Evolutionary conservation across 1,140 invertebrate species (phyloP).

Genomic region (Parapsyche elsis): DNA sequence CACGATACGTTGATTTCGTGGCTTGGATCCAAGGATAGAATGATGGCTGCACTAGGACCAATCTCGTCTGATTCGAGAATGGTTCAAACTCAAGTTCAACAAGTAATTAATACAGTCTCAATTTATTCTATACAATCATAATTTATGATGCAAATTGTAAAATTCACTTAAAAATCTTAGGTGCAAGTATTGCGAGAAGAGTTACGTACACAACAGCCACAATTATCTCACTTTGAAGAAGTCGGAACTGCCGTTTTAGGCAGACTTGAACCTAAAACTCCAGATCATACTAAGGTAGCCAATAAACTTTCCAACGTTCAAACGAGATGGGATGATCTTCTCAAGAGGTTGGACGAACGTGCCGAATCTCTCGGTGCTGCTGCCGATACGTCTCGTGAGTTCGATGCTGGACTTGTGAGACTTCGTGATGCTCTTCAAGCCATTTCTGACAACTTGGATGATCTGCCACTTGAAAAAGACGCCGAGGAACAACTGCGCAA

Average conservation of each 20-base stretch:
- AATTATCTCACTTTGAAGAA: slow-evolving; percentile 85
- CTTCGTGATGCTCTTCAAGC: slow-evolving; percentile 84
- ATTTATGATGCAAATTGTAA: slow-evolving; percentile 14
- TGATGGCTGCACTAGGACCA: slow-evolving; percentile 93
- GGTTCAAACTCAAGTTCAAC: slow-evolving; percentile 94
- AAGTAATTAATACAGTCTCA: slow-evolving; percentile 64
- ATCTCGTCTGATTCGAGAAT: slow-evolving; percentile 94
- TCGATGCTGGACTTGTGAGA: slow-evolving; percentile 85
- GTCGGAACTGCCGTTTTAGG: slow-evolving; percentile 81
- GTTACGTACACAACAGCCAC: slow-evolving; percentile 89
- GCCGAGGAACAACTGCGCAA: slow-evolving; percentile 88
- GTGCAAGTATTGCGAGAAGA: slow-evolving; percentile 93
- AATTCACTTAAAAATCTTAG: slow-evolving; percentile 56
- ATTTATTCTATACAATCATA: neutral
- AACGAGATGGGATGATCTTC: slow-evolving; percentile 83
- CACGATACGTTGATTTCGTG: slow-evolving; percentile 87
- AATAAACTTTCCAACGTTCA: slow-evolving; percentile 75
- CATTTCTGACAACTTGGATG: slow-evolving; percentile 88
- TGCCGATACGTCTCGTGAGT: slow-evolving; percentile 89
- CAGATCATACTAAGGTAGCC: slow-evolving; percentile 79
- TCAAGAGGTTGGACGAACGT: slow-evolving; percentile 79
- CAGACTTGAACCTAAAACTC: slow-evolving; percentile 75
- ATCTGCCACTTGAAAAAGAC: slow-evolving; percentile 83
- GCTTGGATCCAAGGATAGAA: slow-evolving; percentile 93
- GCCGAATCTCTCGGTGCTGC: slow-evolving; percentile 87